Base-by-base conservation (phyloP, 2,888 invertebrate genomes). In the Andrena haemorrhoa region DNA sequence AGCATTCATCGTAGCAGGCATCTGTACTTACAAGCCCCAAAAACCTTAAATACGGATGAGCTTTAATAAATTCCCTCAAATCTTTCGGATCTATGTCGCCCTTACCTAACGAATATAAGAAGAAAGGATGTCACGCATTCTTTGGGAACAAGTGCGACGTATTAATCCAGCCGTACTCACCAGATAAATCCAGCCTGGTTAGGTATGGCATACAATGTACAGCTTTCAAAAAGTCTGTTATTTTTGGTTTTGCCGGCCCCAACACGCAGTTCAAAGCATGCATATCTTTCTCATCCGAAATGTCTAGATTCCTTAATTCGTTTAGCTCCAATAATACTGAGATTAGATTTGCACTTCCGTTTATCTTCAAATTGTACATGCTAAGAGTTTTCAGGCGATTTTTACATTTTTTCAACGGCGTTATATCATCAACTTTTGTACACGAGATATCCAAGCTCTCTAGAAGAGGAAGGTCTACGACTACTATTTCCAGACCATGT, bases 361-460 rank as follows among this genome's bases (percentile, higher is more conserved):
- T 94, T 93, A 95, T 95, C 91, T 95, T 95, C 79, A 95, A 91
- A 91, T 95, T 95, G 89, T 95, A 95, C 95, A 96, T 95, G 60
- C 95, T 94, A 77, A 96, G 93, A 81, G 94, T 95, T 87, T 95
- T 95, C 58, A 97, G 93, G 70, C 95, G 95, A 80, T 95, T 94
- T 86, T 95, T 95, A 85, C 95, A 95, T 91, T 95, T 93, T 73
- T 94, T 92, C 72, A 97, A 92, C 1, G 96, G 95, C 65, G 94
- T 94, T 86, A 96, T 95, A 92, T 96, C 96, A 82, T 95, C 95
- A 41, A 96, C 95, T 83, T 94, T 91, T 10, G 96, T 96, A 78
- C 95, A 95, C 20, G 96, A 96, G 85, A 97, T 96, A 91, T 97
- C 96, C 71, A 97, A 92, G 88, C 94, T 95, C 91, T 96, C 96